Evolutionary conservation across 1,140 invertebrate genomes (phyloP), one percentile per base, ranked within the genome.

Genomic region (Drosophila ohnishii): DNA sequence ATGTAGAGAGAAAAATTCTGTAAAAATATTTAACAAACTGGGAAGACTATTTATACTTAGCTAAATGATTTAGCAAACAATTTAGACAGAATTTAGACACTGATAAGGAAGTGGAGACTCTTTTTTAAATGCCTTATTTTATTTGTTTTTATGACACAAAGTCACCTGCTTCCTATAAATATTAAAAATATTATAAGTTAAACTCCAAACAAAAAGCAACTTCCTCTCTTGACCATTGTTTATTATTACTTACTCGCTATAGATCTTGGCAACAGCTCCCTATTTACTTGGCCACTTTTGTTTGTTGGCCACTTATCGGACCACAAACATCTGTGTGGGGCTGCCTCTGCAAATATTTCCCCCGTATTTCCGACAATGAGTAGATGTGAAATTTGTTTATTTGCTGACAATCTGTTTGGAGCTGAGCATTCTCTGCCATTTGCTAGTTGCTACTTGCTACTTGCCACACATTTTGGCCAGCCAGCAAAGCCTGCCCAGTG

Each of bases 311-410:
- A 72, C 53, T 71, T 71, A 59, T 71, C 65, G 62, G 48, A 67
- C 13, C 47, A 51, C 66, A 72, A 72, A 59, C 69, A 72, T 72
- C 66, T 70, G 30, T 14, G 67, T 10, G 67, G 34, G 53, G 42
- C 67, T 58, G 16, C 42, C 67, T 37, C 40, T 10, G 25, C 67
- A 48, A 59, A 70, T 71, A 71, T 71, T 69, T 32, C 37, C 37
- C 30, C 51, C n/a, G n/a, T 53, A 45, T 69, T 34, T 11, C n/a
- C 35, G n/a, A 34, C 44, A 39, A 35, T 39, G 28, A 30, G 53
- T 72, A 48, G 51, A 72, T 71, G 69, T 59, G 53, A 72, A 71
- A 71, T 59, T 72, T 48, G 66, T 58, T 71, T 62, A 73, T 61
- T 53, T 73, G 70, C 70, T 72, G 67, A 61, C 70, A 73, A 73